Conservation (phyloP, 2,113 vertebrate species). For the pig (Sus scrofa) region DNA sequence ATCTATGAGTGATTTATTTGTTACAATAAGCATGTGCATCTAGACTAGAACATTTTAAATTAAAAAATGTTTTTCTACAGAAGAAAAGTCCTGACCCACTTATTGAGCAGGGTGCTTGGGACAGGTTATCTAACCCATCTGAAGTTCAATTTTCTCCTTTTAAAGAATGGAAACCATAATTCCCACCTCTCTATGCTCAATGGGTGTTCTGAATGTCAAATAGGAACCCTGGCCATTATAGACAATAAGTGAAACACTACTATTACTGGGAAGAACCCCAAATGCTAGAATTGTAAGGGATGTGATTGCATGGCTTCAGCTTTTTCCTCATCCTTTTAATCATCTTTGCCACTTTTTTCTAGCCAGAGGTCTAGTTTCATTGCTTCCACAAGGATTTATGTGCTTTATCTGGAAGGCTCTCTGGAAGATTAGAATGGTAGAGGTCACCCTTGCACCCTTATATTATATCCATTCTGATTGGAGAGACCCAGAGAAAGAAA, state of each 20-base stretch:
- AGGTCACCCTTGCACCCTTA: background rate
- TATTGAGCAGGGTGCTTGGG: background rate
- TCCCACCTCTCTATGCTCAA: background rate
- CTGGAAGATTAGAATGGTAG: slow-evolving; percentile 41
- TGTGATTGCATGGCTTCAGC: background rate
- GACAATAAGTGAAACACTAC: background rate
- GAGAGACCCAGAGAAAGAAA: slow-evolving; percentile 10
- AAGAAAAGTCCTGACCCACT: background rate
- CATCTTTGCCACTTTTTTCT: background rate
- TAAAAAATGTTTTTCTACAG: background rate
- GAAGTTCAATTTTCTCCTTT: slow-evolving; percentile 8
- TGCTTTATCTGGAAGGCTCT: slow-evolving; percentile 55
- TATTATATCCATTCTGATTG: background rate
- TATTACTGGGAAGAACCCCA: background rate
- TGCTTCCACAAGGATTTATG: slow-evolving; percentile 58
- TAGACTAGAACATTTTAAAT: background rate
- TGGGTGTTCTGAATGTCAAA: background rate
- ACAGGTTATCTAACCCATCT: slow-evolving; percentile 20
- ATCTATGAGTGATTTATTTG: background rate
- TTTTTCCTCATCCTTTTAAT: slow-evolving; percentile 16
- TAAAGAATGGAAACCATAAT: background rate
- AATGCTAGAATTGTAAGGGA: slow-evolving; percentile 1
- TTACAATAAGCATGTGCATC: background rate
- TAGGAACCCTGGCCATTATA: background rate
- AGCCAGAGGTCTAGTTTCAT: slow-evolving; percentile 32